Conservation (phyloP, 2,888 invertebrate genomes). For the Carpatolechia fugitivella region DNA sequence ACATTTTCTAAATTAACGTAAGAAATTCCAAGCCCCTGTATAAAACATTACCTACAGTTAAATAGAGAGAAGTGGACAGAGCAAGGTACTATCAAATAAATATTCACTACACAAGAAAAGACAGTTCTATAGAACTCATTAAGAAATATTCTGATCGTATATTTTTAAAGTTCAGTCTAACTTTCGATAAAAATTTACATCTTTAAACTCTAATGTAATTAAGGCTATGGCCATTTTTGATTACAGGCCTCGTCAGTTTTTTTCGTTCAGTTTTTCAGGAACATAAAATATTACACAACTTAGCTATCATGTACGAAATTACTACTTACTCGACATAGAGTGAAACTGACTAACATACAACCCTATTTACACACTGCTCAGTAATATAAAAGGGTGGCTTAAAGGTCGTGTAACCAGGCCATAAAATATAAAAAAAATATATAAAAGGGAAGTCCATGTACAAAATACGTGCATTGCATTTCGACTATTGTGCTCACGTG, state of each 20-base stretch:
- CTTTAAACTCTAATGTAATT: slow-evolving; percentile 45
- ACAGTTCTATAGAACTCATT: slow-evolving; percentile 62
- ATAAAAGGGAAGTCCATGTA: too few relatives aligned
- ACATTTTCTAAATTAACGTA: slow-evolving; percentile 38
- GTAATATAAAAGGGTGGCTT: too few relatives aligned
- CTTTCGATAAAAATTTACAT: slow-evolving; percentile 75
- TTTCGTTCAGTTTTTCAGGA: background rate
- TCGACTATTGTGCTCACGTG: too few relatives aligned
- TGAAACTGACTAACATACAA: background rate
- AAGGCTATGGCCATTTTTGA: slow-evolving; percentile 53
- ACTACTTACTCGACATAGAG: background rate
- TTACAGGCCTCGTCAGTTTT: slow-evolving; percentile 31
- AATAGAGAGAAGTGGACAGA: slow-evolving; percentile 67
- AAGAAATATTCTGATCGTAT: slow-evolving; percentile 63
- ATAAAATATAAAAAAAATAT: too few relatives aligned
- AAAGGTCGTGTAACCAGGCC: too few relatives aligned
- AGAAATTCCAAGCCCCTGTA: slow-evolving; percentile 57
- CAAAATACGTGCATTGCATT: too few relatives aligned
- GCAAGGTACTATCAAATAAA: slow-evolving; percentile 51
- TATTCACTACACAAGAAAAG: slow-evolving; percentile 45
- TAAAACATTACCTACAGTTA: slow-evolving; percentile 55
- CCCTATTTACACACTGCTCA: too few relatives aligned
- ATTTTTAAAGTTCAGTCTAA: slow-evolving; percentile 78
- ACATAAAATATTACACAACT: background rate
- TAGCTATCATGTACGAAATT: background rate